Percentiles rank a stretch among this genome's conserved stretches.
These are phyloP conservation scores for Stictonetta naevosa DNA, from an alignment of 2,113 vertebrate species.

Conservation along the genomic window DNA sequence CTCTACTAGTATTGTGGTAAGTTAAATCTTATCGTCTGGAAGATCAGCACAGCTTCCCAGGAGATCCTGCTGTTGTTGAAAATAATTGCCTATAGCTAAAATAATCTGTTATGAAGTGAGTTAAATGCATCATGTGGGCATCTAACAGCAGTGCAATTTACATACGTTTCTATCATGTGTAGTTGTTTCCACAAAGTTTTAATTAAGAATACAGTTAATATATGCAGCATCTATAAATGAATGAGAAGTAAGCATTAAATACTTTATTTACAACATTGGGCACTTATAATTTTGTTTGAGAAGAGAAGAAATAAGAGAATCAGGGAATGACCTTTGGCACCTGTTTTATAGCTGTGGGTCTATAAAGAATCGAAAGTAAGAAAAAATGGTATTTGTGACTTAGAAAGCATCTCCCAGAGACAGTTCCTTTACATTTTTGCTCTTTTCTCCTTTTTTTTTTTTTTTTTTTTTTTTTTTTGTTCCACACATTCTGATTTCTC, in stretches of 20 bases:
- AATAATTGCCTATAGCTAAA: background rate
- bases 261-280: background rate
- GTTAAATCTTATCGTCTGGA: background rate
- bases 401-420: background rate
- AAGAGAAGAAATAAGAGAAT: background rate
- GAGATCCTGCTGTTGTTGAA: background rate
- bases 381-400: background rate
- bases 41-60: conserved; percentile 5
- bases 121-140: background rate
- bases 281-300: conserved; percentile 21
- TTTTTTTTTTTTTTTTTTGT: background rate
- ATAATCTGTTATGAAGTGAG: background rate
- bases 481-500: background rate
- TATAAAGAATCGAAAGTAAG: background rate
- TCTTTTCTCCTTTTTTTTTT: background rate
- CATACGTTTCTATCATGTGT: background rate
- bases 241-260: background rate
- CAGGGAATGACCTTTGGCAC: background rate
- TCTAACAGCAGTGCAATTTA: background rate
- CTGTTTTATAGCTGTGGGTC: background rate
- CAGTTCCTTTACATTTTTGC: background rate
- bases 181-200: background rate
- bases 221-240: background rate
- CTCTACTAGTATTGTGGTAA: background rate
- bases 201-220: background rate